phyloP scores from a whole-genome alignment of 2,113 vertebrate species.

The Leptodactylus fuscus region DNA sequence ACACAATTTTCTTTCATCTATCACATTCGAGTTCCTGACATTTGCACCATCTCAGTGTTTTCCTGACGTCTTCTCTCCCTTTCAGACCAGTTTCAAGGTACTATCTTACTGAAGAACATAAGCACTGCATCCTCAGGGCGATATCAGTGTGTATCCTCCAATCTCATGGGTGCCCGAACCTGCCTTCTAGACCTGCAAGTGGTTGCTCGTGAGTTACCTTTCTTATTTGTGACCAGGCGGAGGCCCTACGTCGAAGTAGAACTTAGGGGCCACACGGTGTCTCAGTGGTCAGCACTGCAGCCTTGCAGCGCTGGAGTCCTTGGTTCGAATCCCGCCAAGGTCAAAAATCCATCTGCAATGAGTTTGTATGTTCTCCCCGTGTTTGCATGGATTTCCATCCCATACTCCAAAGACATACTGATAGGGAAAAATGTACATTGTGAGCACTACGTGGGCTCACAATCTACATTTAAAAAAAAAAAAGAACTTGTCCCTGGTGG shows the following conservation, averaged over 20 bases:
- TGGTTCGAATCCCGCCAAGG: no score
- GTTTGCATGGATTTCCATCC: no score
- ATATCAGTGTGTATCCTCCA: conserved; percentile 95
- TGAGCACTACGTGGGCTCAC: no score
- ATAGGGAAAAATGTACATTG: no score
- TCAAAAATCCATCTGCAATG: no score
- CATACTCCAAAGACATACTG: no score
- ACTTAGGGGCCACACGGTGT: no score
- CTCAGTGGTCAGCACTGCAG: no score
- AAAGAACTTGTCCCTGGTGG: not conserved
- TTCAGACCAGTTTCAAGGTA: conserved; percentile 95
- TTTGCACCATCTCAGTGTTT: not conserved
- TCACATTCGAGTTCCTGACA: not conserved
- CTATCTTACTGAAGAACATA: conserved; percentile 93
- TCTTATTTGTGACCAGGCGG: not conserved
- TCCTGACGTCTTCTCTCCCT: not conserved
- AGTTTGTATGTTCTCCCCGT: no score
- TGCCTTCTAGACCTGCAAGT: conserved; percentile 96
- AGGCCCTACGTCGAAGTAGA: no score
- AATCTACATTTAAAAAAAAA: no score
- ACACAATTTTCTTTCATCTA: not conserved
- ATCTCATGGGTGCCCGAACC: conserved; percentile 93
- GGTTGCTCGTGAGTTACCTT: conserved; percentile 85
- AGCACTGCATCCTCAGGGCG: conserved; percentile 89
- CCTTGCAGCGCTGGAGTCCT: no score